A percentile compares a stretch with the other conserved stretches of the same genome.
phyloP scores from a whole-genome alignment of 2,113 vertebrate genomes.

The Tyrannus savana region DNA sequence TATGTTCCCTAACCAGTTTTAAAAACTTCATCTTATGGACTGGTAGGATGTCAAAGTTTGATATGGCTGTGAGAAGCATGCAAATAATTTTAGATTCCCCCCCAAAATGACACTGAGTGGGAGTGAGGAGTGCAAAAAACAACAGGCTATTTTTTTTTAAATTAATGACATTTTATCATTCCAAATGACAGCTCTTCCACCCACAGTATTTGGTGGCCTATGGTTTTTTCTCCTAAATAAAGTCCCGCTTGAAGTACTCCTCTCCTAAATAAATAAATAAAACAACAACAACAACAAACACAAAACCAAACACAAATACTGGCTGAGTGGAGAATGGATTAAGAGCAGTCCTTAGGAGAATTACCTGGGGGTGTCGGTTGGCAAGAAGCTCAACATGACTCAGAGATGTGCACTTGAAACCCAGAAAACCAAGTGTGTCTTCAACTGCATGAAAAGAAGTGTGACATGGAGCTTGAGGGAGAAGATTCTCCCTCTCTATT shows the following conservation, averaged over 20 bases:
- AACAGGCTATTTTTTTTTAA: not conserved
- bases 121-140: not conserved
- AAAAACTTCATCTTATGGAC: not conserved
- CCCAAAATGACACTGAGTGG: not conserved
- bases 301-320: not conserved
- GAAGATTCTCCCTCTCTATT: not conserved
- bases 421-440: not conserved
- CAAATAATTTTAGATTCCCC: not conserved
- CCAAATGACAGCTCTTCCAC: not conserved
- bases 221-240: not conserved
- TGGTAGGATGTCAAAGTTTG: not conserved
- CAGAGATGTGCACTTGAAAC: not conserved
- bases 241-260: not conserved
- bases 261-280: not conserved
- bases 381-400: not conserved
- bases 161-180: constrained; percentile 5
- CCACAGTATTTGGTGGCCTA: not conserved
- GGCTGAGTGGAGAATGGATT: not conserved
- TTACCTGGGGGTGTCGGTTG: not conserved
- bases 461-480: not conserved
- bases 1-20: not conserved
- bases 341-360: not conserved
- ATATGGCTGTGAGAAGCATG: not conserved
- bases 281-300: not conserved
- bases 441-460: not conserved